These are phyloP conservation scores for Plebejus argus DNA, from an alignment of 2,888 invertebrate genomes.

Conservation along the genomic window DNA sequence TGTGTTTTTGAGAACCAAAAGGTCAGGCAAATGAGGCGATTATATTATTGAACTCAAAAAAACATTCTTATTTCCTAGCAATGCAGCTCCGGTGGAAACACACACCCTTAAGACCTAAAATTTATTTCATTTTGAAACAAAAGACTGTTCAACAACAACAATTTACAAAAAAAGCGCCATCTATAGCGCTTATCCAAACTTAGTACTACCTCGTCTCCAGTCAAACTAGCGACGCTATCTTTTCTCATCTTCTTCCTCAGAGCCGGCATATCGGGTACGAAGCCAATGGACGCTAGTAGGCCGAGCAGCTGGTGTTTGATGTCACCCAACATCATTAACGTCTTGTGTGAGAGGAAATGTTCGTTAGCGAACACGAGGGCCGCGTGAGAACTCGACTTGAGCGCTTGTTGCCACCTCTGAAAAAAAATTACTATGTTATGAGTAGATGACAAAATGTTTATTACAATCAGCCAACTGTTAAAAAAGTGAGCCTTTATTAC, in stretches of 20 bases:
- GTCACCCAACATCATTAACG: conserved; percentile 91
- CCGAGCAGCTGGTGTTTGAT: conserved; percentile 92
- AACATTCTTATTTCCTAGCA: no score
- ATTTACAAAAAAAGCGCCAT: neutral
- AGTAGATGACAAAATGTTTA: no score
- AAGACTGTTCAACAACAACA: neutral
- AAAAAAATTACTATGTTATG: conserved; percentile 34
- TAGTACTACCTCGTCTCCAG: conserved; percentile 82
- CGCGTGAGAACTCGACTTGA: conserved; percentile 84
- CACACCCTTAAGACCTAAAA: no score
- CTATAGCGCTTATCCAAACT: conserved; percentile 35
- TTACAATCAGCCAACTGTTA: no score
- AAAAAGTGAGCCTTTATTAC: no score
- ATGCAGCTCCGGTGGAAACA: no score
- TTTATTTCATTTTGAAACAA: no score
- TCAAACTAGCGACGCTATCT: conserved; percentile 84
- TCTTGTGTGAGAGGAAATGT: conserved; percentile 91
- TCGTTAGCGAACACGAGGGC: conserved; percentile 90
- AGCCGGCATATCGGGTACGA: conserved; percentile 85
- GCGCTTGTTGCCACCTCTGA: conserved; percentile 89
- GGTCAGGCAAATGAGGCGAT: no score
- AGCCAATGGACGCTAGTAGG: conserved; percentile 88
- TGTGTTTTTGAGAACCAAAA: no score
- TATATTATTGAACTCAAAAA: no score
- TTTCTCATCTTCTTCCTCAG: conserved; percentile 75